A percentile compares a stretch with the other conserved stretches of the same genome.
These are phyloP conservation scores for Ectropis crepuscularia DNA, from an alignment of 2,888 invertebrate species.

Conservation along the genomic window DNA sequence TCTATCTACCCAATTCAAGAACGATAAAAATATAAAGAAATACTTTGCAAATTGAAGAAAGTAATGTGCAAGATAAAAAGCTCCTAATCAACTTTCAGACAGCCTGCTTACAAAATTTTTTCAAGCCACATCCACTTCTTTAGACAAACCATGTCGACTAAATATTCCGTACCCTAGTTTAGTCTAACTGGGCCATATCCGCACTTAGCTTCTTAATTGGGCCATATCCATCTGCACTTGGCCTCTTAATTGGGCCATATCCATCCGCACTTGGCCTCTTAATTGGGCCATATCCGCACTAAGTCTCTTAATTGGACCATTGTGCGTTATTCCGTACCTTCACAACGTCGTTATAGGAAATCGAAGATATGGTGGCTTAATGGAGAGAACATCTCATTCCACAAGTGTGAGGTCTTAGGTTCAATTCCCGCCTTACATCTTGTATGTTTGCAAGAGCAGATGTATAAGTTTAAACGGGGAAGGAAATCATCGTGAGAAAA, in stretches of 20 bases:
- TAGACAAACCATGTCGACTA: conserved; percentile 2
- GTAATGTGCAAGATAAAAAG: conserved; percentile 61
- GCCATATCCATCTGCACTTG: background rate
- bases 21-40: conserved; percentile 28
- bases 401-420: too few species aligned
- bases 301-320: background rate
- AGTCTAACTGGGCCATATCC: background rate
- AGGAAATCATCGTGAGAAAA: too few species aligned
- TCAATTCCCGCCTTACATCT: too few species aligned
- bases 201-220: background rate
- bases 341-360: too few species aligned
- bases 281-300: background rate
- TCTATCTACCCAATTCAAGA: conserved; percentile 31
- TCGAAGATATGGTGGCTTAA: too few species aligned
- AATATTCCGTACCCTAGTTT: background rate
- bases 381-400: too few species aligned
- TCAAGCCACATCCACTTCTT: conserved; percentile 49
- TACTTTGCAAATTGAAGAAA: conserved; percentile 50
- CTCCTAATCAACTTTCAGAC: conserved; percentile 45
- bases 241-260: background rate
- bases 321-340: too few species aligned
- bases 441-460: too few species aligned
- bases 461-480: too few species aligned
- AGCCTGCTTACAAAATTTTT: conserved; percentile 45
- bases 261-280: too few species aligned